phyloP scores from a whole-genome alignment of 2,888 invertebrate genomes.

The Callyntrura guangdongensis region DNA sequence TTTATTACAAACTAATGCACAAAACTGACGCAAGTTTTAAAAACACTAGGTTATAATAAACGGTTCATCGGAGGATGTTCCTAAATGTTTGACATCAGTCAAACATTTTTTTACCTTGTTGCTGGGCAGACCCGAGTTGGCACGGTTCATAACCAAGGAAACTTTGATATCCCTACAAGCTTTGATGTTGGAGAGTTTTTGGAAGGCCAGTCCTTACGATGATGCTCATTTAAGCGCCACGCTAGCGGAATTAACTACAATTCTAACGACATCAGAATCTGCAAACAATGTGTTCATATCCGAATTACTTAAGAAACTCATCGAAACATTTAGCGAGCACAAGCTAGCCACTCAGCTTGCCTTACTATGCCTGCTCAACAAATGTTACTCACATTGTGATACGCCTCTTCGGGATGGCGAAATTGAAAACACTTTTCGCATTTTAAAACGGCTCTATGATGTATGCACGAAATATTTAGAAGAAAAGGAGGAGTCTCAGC shows the following conservation, averaged over 20 bases:
- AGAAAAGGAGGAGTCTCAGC: conserved; percentile 54
- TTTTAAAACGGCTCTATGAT: conserved; percentile 79
- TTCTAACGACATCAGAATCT: conserved; percentile 59
- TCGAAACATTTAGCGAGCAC: conserved; percentile 67
- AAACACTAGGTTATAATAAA: conserved; percentile 42
- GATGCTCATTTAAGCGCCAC: conserved; percentile 34
- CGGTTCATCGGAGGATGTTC: background rate
- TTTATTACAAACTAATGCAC: too few species aligned
- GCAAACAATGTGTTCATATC: conserved; percentile 40
- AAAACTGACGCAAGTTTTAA: background rate
- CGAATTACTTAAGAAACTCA: conserved; percentile 69
- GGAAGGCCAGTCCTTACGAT: conserved; percentile 57
- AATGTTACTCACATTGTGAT: conserved; percentile 69
- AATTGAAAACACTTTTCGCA: conserved; percentile 79
- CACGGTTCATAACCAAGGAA: conserved; percentile 4
- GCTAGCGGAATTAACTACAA: conserved; percentile 54
- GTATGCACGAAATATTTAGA: conserved; percentile 73
- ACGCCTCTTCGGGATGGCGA: conserved; percentile 63
- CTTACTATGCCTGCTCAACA: conserved; percentile 79
- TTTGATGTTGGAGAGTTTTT: conserved; percentile 62
- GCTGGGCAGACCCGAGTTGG: conserved; percentile 68
- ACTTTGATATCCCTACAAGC: conserved; percentile 24
- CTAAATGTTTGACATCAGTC: conserved; percentile 72
- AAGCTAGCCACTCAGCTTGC: conserved; percentile 73
- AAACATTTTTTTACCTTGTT: conserved; percentile 79